Evolutionary conservation across 1,140 invertebrate genomes (phyloP).

Genomic region (Prorops nasuta): DNA sequence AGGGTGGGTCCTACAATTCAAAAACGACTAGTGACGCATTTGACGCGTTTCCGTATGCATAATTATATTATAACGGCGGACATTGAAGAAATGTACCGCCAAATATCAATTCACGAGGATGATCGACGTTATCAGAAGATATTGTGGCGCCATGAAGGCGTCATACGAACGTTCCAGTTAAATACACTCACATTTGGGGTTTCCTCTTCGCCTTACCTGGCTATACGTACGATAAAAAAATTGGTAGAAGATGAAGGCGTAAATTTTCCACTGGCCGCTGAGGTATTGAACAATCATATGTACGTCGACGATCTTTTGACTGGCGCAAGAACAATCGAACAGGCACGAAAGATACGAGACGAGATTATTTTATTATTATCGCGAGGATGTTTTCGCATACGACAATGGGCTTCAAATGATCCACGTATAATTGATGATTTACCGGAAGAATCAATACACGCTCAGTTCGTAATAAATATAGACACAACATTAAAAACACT

Average conservation of each 20-base stretch:
- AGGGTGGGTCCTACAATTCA: conserved; percentile 10
- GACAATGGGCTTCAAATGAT: conserved; percentile 40
- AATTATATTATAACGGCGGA: conserved; percentile 45
- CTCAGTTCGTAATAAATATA: too few relatives aligned
- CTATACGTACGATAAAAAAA: conserved; percentile 33
- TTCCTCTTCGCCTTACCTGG: conserved; percentile 37
- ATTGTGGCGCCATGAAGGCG: neutral
- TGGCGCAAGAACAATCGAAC: conserved; percentile 14
- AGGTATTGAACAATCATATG: conserved; percentile 41
- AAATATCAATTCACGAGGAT: conserved; percentile 24
- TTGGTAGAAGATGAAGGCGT: conserved; percentile 9
- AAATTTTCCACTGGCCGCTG: conserved; percentile 26
- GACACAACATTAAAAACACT: too few relatives aligned
- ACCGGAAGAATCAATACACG: too few relatives aligned
- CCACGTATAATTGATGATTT: too few relatives aligned
- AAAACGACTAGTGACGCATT: too few relatives aligned
- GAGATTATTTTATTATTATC: conserved; percentile 18
- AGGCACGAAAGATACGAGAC: conserved; percentile 12
- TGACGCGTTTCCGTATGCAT: too few relatives aligned
- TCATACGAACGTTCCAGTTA: conserved; percentile 13
- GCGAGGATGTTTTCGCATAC: conserved; percentile 28
- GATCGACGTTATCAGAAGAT: conserved; percentile 37
- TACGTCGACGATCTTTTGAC: conserved; percentile 58
- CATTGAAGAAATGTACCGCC: too few relatives aligned
- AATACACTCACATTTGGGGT: too few relatives aligned